phyloP scores from a whole-genome alignment of 2,113 vertebrate genomes.

The Melanocharis versteri region DNA sequence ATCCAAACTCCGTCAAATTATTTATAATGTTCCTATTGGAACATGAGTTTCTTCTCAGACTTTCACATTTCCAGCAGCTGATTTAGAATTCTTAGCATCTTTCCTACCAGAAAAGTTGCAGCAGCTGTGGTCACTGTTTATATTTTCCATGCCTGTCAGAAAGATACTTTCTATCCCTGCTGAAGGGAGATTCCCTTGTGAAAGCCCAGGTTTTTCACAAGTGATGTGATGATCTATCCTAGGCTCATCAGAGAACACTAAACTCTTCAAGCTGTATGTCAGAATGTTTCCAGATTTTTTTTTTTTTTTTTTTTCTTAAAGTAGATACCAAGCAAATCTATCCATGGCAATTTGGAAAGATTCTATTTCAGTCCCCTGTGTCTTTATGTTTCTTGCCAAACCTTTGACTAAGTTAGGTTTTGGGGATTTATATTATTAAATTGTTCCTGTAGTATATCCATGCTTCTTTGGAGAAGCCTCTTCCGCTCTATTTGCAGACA shows the following conservation, averaged over 20 bases:
- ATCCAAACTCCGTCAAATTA: slow-evolving; percentile 6
- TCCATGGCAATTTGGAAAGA: slow-evolving; percentile 21
- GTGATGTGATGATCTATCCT: background rate
- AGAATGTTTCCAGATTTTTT: slow-evolving; percentile 23
- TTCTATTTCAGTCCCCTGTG: slow-evolving; percentile 21
- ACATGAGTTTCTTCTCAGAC: background rate
- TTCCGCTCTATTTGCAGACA: background rate
- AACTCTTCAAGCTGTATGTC: background rate
- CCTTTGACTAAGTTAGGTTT: slow-evolving; percentile 27
- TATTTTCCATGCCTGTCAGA: slow-evolving; percentile 35
- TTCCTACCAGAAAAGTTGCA: background rate
- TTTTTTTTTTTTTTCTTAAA: background rate
- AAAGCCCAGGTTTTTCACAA: background rate
- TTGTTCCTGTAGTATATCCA: slow-evolving; percentile 44
- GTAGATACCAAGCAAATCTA: background rate
- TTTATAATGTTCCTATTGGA: slow-evolving; percentile 53
- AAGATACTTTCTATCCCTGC: background rate
- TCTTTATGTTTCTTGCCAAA: slow-evolving; percentile 42
- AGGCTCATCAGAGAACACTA: background rate
- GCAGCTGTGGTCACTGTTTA: background rate
- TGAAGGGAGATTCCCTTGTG: background rate
- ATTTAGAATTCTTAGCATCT: slow-evolving; percentile 33
- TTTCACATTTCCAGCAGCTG: slow-evolving; percentile 37
- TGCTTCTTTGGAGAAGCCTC: background rate
- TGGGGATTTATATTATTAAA: slow-evolving; percentile 48